Evolutionary conservation across 2,113 vertebrate genomes (phyloP), one percentile per base, ranked within the genome.

Genomic region (Meles meles): DNA sequence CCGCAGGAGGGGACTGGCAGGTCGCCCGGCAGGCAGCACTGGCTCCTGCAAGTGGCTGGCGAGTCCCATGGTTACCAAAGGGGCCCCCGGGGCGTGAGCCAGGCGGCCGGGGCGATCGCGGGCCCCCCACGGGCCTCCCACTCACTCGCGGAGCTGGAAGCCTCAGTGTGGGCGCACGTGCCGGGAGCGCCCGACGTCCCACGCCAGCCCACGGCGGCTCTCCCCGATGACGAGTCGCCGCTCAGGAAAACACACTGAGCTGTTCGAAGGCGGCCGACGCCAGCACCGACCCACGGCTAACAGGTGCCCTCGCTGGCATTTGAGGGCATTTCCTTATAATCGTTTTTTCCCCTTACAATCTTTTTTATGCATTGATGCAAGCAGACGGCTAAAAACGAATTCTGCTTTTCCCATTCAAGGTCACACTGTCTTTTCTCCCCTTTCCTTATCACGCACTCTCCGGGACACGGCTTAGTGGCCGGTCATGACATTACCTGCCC

Each of bases 121-220:
- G 13, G 47, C 7, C 29, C 5, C 63, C 31, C 39, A 10, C 9
- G 1, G 12, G 93, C 17, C 27, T 4, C 59, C 20, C 86, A 49
- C 12, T 63, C 1, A 10, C 34, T 0, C 8, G 2, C 17, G 1
- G 17, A 37, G 10, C 34, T 2, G 34, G 59, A n/a, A 13, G 23
- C 59, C n/a, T 25, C 57, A 5, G 55, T 0, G 9, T 0, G 3
- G 29, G 72, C 72, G 31, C 17, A 0, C 0, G 74, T 2, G 31
- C 49, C 0, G 0, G 13, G 34, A 1, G 7, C 0, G 0, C 74
- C 72, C 31, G 0, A 2, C 1, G 34, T 0, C 21, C 57, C n/a
- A 2, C 21, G n/a, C n/a, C 13, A 7, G 52, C 52, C 25, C 80
- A 6, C 1, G 13, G 21, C 0, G 0, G 29, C 18, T 34, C 15